Evolutionary conservation across 2,797 vertebrate species (phyloP).

Genomic region (Chromis chromis): DNA sequence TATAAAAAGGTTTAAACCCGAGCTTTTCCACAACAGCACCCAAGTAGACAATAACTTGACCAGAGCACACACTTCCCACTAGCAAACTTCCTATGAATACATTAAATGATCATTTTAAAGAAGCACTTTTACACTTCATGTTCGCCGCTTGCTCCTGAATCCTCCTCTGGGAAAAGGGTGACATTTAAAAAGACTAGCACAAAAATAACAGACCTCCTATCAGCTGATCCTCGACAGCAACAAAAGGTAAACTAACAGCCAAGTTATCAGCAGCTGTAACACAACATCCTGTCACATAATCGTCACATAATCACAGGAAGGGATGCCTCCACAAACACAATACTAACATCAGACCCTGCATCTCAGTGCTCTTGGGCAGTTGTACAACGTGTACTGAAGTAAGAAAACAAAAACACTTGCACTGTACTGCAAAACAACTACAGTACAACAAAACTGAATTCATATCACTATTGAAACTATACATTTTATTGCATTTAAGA

Average conservation of each 20-base stretch:
- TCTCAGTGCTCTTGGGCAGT: not conserved
- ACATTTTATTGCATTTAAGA: too few species aligned
- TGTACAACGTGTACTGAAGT: not conserved
- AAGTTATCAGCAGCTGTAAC: conserved; percentile 21
- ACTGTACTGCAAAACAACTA: too few species aligned
- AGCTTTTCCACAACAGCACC: not conserved
- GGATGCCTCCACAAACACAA: conserved; percentile 18
- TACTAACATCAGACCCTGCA: not conserved
- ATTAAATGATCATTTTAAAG: too few species aligned
- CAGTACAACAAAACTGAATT: too few species aligned
- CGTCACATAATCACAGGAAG: conserved; percentile 50
- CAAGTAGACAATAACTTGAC: too few species aligned
- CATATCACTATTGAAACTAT: too few species aligned
- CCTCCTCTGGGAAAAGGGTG: not conserved
- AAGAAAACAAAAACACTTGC: too few species aligned
- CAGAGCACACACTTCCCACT: too few species aligned
- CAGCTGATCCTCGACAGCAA: conserved; percentile 2
- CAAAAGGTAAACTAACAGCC: conserved; percentile 6
- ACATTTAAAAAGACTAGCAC: not conserved
- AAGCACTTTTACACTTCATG: too few species aligned
- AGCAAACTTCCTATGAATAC: too few species aligned
- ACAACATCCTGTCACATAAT: conserved; percentile 51
- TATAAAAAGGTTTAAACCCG: not conserved
- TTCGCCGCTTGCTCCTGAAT: not conserved
- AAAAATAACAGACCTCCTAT: not conserved